These are phyloP conservation scores for Theropithecus gelada DNA, from an alignment of 2,113 vertebrate genomes.

Conservation along the genomic window DNA sequence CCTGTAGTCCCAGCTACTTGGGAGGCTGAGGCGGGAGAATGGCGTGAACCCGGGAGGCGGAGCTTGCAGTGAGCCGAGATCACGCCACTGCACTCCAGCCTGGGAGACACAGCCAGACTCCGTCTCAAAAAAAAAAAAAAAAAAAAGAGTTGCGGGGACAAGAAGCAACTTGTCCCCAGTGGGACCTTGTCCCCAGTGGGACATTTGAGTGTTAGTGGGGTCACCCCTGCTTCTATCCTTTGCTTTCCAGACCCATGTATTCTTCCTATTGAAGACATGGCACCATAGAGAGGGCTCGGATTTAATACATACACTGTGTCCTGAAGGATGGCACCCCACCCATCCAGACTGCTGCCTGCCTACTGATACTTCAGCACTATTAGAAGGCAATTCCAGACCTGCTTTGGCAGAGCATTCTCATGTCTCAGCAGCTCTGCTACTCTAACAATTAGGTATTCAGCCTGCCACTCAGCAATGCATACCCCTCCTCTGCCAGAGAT, in stretches of 20 bases:
- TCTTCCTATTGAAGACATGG: not conserved
- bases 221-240: not conserved
- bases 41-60: no score
- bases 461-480: not conserved
- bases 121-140: no score
- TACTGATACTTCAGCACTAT: not conserved
- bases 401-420: not conserved
- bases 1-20: no score
- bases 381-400: not conserved
- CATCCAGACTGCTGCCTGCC: not conserved
- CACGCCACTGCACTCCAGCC: no score
- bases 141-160: not conserved
- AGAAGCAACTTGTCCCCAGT: not conserved
- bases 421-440: not conserved
- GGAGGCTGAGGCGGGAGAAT: no score
- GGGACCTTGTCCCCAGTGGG: not conserved
- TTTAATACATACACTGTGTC: not conserved
- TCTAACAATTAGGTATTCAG: constrained; percentile 51
- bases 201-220: not conserved
- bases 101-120: no score
- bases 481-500: constrained; percentile 11
- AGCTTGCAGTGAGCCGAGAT: no score
- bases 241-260: not conserved
- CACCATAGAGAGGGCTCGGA: not conserved
- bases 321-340: not conserved